These are phyloP conservation scores for Andrena dorsata DNA, from an alignment of 2,888 invertebrate species.

Conservation along the genomic window DNA sequence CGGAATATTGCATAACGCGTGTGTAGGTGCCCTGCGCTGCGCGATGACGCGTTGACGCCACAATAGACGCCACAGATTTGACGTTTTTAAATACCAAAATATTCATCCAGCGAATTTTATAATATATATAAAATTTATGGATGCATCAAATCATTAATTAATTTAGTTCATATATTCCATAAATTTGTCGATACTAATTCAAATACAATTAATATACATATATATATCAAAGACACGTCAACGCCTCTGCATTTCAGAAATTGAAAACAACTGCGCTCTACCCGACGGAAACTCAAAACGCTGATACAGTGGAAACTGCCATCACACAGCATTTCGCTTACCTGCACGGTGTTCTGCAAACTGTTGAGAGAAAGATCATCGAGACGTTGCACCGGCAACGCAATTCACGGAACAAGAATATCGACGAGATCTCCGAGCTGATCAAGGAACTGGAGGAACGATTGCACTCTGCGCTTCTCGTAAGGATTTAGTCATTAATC, in stretches of 20 bases:
- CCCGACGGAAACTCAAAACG: slow-evolving; percentile 43
- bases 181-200: too few species aligned
- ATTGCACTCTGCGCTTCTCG: slow-evolving; percentile 66
- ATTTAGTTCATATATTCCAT: too few species aligned
- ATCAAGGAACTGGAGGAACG: slow-evolving; percentile 65
- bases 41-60: slow-evolving; percentile 6
- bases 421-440: slow-evolving; percentile 63
- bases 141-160: too few species aligned
- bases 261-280: not conserved
- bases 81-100: too few species aligned
- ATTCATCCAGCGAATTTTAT: too few species aligned
- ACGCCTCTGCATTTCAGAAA: slow-evolving; percentile 54
- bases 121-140: too few species aligned
- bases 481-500: slow-evolving; percentile 49
- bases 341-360: slow-evolving; percentile 86
- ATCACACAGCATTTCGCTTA: slow-evolving; percentile 86
- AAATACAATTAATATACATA: too few species aligned
- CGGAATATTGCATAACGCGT: slow-evolving; percentile 10
- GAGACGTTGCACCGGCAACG: slow-evolving; percentile 78
- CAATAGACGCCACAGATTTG: not conserved
- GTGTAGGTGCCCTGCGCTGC: not conserved
- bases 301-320: slow-evolving; percentile 77
- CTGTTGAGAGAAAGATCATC: slow-evolving; percentile 85
- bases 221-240: too few species aligned
- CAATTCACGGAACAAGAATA: slow-evolving; percentile 31